Conservation (phyloP, 2,113 vertebrate genomes). For the Bungarus multicinctus region DNA sequence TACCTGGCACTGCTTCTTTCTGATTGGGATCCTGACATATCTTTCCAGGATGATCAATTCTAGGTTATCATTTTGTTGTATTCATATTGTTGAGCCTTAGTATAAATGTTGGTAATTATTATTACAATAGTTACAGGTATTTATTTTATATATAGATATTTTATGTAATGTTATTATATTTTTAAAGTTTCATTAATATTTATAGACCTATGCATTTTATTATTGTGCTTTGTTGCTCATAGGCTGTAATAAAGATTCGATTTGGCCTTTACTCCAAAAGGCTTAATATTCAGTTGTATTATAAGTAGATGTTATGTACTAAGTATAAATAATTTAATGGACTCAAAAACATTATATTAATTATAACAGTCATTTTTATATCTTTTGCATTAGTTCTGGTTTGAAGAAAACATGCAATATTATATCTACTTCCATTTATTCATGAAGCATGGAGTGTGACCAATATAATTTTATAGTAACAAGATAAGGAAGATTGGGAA, state of each 20-base stretch:
- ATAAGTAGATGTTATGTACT: conserved; percentile 21
- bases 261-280: conserved; percentile 11
- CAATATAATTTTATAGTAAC: conserved; percentile 4
- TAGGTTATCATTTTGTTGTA: background rate
- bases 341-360: conserved; percentile 1
- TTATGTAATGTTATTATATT: background rate
- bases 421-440: conserved; percentile 21
- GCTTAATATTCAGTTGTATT: conserved; percentile 28
- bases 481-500: rapidly evolving
- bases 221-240: background rate
- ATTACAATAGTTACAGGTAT: background rate
- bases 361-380: background rate
- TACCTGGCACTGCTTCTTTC: background rate
- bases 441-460: background rate
- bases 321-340: background rate
- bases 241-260: background rate
- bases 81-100: background rate
- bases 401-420: conserved; percentile 5
- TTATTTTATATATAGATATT: background rate
- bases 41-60: background rate
- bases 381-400: background rate
- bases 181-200: background rate
- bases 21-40: background rate
- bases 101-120: background rate
- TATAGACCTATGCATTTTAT: background rate